Conservation (phyloP, 2,113 vertebrate genomes). For the Benitochromis conjunctus region DNA sequence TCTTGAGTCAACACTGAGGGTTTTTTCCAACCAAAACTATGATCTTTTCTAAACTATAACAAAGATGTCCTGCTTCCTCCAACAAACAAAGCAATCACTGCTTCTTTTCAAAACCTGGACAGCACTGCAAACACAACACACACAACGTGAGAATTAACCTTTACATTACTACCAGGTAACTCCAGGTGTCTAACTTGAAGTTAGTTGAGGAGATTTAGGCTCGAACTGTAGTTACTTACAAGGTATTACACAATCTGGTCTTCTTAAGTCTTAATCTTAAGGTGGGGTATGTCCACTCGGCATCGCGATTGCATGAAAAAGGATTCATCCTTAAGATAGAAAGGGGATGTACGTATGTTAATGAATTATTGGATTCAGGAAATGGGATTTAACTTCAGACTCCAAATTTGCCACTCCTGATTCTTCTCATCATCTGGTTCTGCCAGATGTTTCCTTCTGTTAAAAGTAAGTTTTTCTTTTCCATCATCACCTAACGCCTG, state of each 20-base stretch:
- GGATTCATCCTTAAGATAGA: neutral
- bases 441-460: neutral
- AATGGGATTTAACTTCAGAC: neutral
- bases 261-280: neutral
- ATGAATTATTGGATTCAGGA: neutral
- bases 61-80: neutral
- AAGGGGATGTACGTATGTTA: accelerated
- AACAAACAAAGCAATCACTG: neutral
- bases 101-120: neutral
- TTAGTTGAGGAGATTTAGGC: neutral
- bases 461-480: neutral
- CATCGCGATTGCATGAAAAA: neutral
- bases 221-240: neutral
- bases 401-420: neutral
- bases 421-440: neutral
- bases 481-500: neutral
- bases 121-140: neutral
- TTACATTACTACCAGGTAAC: neutral
- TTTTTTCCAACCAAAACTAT: neutral
- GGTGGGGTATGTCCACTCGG: neutral
- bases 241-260: neutral
- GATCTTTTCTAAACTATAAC: neutral
- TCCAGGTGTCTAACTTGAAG: neutral
- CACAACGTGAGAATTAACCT: neutral
- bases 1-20: neutral